These are phyloP conservation scores for Corydoras maculifer DNA, from an alignment of 2,113 vertebrate genomes.

Conservation along the genomic window DNA sequence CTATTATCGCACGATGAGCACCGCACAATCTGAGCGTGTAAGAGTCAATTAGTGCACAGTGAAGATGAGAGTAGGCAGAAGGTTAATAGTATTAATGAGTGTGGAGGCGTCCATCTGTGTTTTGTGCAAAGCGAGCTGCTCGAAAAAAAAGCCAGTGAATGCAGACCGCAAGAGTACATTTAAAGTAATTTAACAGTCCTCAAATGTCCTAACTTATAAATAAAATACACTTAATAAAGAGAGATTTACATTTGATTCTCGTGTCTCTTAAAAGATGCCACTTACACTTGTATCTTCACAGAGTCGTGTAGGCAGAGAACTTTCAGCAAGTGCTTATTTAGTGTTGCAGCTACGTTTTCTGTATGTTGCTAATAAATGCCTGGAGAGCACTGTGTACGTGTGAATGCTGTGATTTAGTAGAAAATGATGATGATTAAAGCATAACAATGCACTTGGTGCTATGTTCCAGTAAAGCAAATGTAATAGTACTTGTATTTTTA, in stretches of 20 bases:
- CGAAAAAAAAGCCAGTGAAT: conserved; percentile 5
- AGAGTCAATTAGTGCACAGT: conserved; percentile 40
- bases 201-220: conserved; percentile 25
- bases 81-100: conserved; percentile 38
- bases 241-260: conserved; percentile 11
- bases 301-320: conserved; percentile 31
- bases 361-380: too few relatives aligned
- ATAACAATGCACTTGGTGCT: too few relatives aligned
- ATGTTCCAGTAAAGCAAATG: too few relatives aligned
- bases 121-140: conserved; percentile 26
- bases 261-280: neutral
- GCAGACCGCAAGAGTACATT: neutral
- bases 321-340: conserved; percentile 13
- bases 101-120: conserved; percentile 31
- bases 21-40: conserved; percentile 33
- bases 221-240: neutral
- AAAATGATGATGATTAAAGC: too few relatives aligned
- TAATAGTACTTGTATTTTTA: too few relatives aligned
- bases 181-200: conserved; percentile 17
- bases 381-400: too few relatives aligned
- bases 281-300: neutral
- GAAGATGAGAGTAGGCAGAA: conserved; percentile 35
- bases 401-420: too few relatives aligned
- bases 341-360: too few relatives aligned
- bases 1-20: conserved; percentile 23